Conservation (phyloP, 2,113 vertebrate species). For the Halcyon senegalensis region DNA sequence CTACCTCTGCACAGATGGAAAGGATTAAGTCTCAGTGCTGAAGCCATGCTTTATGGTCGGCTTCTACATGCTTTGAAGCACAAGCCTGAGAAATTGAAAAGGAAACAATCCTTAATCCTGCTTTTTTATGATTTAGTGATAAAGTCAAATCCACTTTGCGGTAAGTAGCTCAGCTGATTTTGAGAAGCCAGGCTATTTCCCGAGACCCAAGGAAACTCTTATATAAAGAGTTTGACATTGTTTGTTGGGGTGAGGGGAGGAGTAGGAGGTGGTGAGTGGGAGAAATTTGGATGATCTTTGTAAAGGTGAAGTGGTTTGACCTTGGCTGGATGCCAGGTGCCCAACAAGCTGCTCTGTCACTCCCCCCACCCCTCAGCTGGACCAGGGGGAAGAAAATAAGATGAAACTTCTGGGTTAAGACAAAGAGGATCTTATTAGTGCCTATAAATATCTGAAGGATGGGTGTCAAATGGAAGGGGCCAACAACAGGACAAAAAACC, state of each 20-base stretch:
- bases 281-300: not conserved
- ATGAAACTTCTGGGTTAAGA: too few species aligned
- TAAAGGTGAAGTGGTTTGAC: not conserved
- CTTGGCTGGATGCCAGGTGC: too few species aligned
- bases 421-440: too few species aligned
- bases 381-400: too few species aligned
- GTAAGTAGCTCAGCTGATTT: slow-evolving; percentile 58
- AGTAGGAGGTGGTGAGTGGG: not conserved
- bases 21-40: not conserved
- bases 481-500: too few species aligned
- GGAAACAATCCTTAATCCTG: slow-evolving; percentile 61
- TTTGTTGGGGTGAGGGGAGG: not conserved
- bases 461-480: too few species aligned
- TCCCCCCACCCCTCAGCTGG: too few species aligned
- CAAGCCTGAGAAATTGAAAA: slow-evolving; percentile 53
- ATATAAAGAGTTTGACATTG: not conserved
- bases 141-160: slow-evolving; percentile 64
- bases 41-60: not conserved
- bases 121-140: slow-evolving; percentile 56
- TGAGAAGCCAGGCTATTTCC: slow-evolving; percentile 22
- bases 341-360: too few species aligned
- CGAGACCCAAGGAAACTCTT: slow-evolving; percentile 14
- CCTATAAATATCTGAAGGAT: too few species aligned
- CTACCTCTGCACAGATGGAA: not conserved
- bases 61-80: slow-evolving; percentile 36